phyloP scores from a whole-genome alignment of 2,888 invertebrate genomes.

The Mechanitis messenoides region DNA sequence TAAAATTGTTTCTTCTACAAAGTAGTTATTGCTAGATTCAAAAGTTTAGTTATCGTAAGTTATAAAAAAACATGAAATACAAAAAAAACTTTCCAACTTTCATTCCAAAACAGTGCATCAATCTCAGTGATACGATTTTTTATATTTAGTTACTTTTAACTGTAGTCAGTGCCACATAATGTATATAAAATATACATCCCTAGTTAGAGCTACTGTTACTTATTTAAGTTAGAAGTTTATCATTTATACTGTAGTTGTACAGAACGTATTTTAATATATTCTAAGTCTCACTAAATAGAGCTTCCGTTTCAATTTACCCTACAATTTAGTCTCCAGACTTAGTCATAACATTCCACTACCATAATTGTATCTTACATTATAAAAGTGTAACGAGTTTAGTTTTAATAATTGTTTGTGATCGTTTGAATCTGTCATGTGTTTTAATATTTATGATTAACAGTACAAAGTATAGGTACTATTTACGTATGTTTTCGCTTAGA shows the following conservation, averaged over 20 bases:
- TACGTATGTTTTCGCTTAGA: slow-evolving; percentile 1
- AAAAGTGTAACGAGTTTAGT: slow-evolving; percentile 15
- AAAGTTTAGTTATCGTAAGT: slow-evolving; percentile 1
- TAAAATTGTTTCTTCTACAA: slow-evolving; percentile 1
- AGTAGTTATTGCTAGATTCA: slow-evolving; percentile 3
- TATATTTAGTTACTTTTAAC: slow-evolving; percentile 32
- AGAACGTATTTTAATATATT: slow-evolving; percentile 48
- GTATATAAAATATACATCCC: slow-evolving; percentile 62
- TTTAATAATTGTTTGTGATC: slow-evolving; percentile 22
- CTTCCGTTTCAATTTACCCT: slow-evolving; percentile 56
- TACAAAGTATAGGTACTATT: slow-evolving; percentile 25
- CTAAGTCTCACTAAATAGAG: slow-evolving; percentile 60
- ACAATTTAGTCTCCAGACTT: slow-evolving; percentile 48
- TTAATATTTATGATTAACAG: slow-evolving; percentile 21
- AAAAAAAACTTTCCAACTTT: neutral
- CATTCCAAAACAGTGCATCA: slow-evolving; percentile 1
- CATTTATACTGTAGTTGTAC: slow-evolving; percentile 59
- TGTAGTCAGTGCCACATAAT: slow-evolving; percentile 71
- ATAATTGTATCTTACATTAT: slow-evolving; percentile 17
- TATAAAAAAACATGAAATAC: slow-evolving; percentile 1
- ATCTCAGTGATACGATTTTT: slow-evolving; percentile 13
- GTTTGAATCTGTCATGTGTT: slow-evolving; percentile 19
- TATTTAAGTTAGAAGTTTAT: slow-evolving; percentile 56
- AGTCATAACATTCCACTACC: slow-evolving; percentile 19
- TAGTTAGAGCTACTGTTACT: slow-evolving; percentile 70